Conservation (phyloP, 2,888 invertebrate genomes). For the Standfussiana lucernea region DNA sequence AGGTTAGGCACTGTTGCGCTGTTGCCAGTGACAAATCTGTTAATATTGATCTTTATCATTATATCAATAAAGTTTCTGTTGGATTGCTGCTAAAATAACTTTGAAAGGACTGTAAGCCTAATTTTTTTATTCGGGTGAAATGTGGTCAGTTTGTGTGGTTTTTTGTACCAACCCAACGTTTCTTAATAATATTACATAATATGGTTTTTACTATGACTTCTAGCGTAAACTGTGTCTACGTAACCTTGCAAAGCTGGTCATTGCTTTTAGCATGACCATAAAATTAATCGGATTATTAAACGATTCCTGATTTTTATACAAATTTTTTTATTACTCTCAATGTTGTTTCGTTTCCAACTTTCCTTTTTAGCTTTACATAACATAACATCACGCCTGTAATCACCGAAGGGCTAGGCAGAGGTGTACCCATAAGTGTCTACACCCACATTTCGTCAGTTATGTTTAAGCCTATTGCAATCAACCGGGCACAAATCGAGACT, state of each 20-base stretch:
- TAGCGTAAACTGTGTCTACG: neutral
- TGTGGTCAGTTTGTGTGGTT: neutral
- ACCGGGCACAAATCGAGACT: no score
- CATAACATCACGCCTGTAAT: neutral
- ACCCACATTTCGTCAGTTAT: no score
- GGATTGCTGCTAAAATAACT: neutral
- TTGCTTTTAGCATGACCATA: constrained; percentile 16
- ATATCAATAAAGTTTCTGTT: neutral
- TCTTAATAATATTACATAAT: neutral
- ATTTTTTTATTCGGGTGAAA: neutral
- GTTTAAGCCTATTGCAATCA: no score
- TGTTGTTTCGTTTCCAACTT: neutral
- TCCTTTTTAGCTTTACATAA: no score
- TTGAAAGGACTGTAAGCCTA: neutral
- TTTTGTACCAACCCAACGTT: neutral
- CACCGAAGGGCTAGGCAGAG: neutral
- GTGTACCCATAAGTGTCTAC: neutral
- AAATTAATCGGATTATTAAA: constrained; percentile 20
- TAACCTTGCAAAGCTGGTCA: neutral
- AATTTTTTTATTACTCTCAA: neutral
- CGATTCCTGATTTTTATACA: neutral
- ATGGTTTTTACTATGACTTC: neutral
- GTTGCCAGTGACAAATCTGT: neutral
- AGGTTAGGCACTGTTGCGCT: neutral
- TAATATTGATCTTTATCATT: neutral